Percentiles rank a stretch among this genome's conserved stretches.
Conservation (phyloP, 2,113 vertebrate species). For the Triplophysa siluroides region DNA sequence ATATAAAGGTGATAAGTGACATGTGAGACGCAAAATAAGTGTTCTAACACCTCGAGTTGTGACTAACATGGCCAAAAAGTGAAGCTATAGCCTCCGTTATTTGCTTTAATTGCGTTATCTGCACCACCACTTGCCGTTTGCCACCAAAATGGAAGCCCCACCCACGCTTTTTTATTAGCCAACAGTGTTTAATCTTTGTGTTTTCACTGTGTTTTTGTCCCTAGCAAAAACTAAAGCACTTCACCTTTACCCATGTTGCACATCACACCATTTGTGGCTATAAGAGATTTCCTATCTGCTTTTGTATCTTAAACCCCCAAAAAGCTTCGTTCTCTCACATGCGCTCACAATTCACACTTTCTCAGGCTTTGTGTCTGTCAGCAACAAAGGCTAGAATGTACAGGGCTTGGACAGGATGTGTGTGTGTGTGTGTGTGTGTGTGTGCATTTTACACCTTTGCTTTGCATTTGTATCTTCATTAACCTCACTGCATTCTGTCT, state of each 20-base stretch:
- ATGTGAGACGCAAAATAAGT: neutral
- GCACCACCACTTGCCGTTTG: too few species aligned
- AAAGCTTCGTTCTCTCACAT: neutral
- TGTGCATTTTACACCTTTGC: conserved; percentile 40
- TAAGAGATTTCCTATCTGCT: conserved; percentile 8
- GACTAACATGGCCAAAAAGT: neutral
- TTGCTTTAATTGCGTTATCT: too few species aligned
- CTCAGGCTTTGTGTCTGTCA: neutral
- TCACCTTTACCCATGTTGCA: neutral
- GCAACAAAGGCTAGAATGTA: neutral
- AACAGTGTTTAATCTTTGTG: too few species aligned
- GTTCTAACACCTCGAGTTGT: neutral
- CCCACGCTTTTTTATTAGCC: too few species aligned
- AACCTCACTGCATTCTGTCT: conserved; percentile 55
- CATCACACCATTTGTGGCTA: too few species aligned
- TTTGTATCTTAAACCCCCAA: neutral
- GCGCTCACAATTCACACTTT: neutral
- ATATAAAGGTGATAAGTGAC: neutral
- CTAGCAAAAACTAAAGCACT: too few species aligned
- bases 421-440: neutral
- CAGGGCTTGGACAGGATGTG: neutral
- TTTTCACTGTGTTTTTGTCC: too few species aligned
- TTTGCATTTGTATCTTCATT: conserved; percentile 49
- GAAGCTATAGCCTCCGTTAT: too few species aligned
- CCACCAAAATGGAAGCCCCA: too few species aligned